phyloP scores from a whole-genome alignment of 2,113 vertebrate genomes.

The Agapornis roseicollis region DNA sequence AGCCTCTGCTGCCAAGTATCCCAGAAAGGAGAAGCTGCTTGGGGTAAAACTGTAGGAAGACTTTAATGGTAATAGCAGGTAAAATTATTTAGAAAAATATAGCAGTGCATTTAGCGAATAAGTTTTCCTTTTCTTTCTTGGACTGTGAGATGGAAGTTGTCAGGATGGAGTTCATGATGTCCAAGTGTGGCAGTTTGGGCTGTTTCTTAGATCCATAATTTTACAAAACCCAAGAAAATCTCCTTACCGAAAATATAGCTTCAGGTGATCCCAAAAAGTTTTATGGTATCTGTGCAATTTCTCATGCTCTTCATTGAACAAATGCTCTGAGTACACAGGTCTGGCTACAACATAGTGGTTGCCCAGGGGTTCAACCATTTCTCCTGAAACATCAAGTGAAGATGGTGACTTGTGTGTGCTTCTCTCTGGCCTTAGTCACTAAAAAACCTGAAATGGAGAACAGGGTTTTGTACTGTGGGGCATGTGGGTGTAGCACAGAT shows the following conservation, averaged over 20 bases:
- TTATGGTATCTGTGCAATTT: slow-evolving; percentile 83
- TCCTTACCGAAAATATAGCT: slow-evolving; percentile 83
- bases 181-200: neutral
- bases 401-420: neutral
- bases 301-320: slow-evolving; percentile 80
- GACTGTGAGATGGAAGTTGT: neutral
- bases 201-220: neutral
- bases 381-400: neutral
- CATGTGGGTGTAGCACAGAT: slow-evolving; percentile 14
- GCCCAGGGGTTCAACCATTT: slow-evolving; percentile 80
- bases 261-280: slow-evolving; percentile 81
- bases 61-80: neutral
- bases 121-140: neutral
- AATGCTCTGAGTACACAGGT: slow-evolving; percentile 85
- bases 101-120: neutral
- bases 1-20: neutral
- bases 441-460: slow-evolving; percentile 69
- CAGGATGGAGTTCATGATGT: neutral
- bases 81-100: neutral
- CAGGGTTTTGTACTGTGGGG: slow-evolving; percentile 44
- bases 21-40: neutral
- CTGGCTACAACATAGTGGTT: slow-evolving; percentile 85
- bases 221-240: neutral
- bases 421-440: slow-evolving; percentile 41
- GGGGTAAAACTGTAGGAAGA: neutral